Base-by-base conservation (phyloP, 2,888 invertebrate species). In the Myathropa florea region DNA sequence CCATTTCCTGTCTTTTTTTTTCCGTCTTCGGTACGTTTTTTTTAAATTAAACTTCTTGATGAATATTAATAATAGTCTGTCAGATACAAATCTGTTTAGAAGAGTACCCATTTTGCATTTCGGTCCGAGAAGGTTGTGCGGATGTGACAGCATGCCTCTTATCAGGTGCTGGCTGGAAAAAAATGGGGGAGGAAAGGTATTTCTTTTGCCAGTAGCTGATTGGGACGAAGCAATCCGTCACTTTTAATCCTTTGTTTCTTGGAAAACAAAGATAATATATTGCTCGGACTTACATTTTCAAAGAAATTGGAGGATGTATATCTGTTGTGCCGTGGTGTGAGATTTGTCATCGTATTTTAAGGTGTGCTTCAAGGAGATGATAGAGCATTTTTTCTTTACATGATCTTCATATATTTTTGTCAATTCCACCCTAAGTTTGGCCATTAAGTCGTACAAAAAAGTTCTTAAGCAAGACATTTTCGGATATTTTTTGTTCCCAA, bases 51-150 rank as follows among this genome's bases (percentile, higher is more conserved):
- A 86, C 71, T 78, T 67, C 65, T 82, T 86, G 75, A 86, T 79
- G 78, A 65, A 79, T 83, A 86, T 86, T 71, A 86, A 86, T 86
- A 83, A 83, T 73, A 75, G 75, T 79, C 78, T 86, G 83, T 86
- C 86, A 86, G 83, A 79, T 65, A 86, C 86, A 85, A 85, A 86
- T 86, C 83, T 83, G 73, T 75, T 65, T 61, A 78, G 65, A 65
- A 57, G 73, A 86, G 78, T 36, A 46, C 30, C 55, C 39, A 59
- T 82, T 81, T 82, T 67, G 21, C 33, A 71, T 26, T 72, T 7
- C 55, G 63, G 30, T 70, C 59, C 28, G 1, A 2, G 23, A 24
- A 60, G 64, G 18, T 10, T 21, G 36, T 67, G 21, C 26, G 53
- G 28, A 28, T 28, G 12, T 28, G 30, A 30, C 14, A 36, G 61